Evolutionary conservation across 2,797 vertebrate species (phyloP).

Genomic region (Valencia hispanica): DNA sequence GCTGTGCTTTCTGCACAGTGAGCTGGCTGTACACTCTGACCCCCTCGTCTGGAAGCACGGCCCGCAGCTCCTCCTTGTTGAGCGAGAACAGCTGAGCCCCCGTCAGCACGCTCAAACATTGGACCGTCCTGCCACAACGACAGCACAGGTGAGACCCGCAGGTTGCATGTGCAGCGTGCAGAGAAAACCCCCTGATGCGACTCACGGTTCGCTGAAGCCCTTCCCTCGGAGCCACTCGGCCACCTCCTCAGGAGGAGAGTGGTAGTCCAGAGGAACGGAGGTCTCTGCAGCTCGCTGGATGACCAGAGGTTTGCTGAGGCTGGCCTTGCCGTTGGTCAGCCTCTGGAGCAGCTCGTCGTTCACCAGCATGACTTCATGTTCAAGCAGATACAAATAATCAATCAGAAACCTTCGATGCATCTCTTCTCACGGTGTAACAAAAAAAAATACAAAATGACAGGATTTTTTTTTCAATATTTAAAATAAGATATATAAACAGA

Average conservation of each 20-base stretch:
- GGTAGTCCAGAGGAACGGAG: slow-evolving; percentile 71
- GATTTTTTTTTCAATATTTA: background rate
- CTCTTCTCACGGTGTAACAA: too few relatives aligned
- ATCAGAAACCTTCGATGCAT: too few relatives aligned
- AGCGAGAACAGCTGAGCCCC: slow-evolving; percentile 88
- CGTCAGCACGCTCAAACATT: slow-evolving; percentile 84
- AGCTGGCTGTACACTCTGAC: slow-evolving; percentile 90
- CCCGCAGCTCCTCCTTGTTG: slow-evolving; percentile 83
- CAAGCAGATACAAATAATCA: slow-evolving; percentile 10
- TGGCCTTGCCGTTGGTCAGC: slow-evolving; percentile 82
- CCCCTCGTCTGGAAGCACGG: slow-evolving; percentile 86
- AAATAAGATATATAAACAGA: background rate
- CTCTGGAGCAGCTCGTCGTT: slow-evolving; percentile 88
- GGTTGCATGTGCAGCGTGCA: background rate
- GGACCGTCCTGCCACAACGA: slow-evolving; percentile 78
- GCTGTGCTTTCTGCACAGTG: slow-evolving; percentile 85
- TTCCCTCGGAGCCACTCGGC: slow-evolving; percentile 86
- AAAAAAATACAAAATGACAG: too few relatives aligned
- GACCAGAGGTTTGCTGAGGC: slow-evolving; percentile 73
- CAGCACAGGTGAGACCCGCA: background rate
- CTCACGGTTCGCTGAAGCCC: slow-evolving; percentile 88
- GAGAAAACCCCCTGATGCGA: slow-evolving; percentile 8
- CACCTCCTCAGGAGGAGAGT: slow-evolving; percentile 83
- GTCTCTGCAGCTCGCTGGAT: slow-evolving; percentile 81
- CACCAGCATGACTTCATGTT: slow-evolving; percentile 75